phyloP scores from a whole-genome alignment of 2,888 invertebrate species.

The Caenorhabditis virilis region DNA sequence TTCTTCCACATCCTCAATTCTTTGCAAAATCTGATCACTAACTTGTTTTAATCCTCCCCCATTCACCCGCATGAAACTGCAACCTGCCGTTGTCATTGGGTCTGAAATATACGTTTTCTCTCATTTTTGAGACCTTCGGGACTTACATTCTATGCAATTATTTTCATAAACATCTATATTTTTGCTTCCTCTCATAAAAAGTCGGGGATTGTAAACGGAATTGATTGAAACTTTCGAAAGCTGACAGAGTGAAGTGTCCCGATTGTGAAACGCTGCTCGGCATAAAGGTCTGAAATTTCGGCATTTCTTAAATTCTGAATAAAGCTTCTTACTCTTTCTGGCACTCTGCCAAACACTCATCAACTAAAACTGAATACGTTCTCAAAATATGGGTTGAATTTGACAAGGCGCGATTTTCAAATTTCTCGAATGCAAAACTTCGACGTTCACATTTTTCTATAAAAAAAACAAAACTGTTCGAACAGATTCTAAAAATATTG shows the following conservation, averaged over 20 bases:
- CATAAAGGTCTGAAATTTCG: neutral
- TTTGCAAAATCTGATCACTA: slow-evolving; percentile 29
- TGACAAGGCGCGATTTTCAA: slow-evolving; percentile 8
- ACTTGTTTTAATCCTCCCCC: slow-evolving; percentile 29
- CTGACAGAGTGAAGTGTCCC: slow-evolving; percentile 33
- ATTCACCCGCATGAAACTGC: slow-evolving; percentile 41
- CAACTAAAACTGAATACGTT: slow-evolving; percentile 26
- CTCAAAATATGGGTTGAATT: slow-evolving; percentile 19
- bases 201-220: slow-evolving; percentile 52
- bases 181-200: slow-evolving; percentile 41
- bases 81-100: slow-evolving; percentile 13
- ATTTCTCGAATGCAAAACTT: slow-evolving; percentile 45
- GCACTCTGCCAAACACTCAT: slow-evolving; percentile 48
- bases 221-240: slow-evolving; percentile 50
- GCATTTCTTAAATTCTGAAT: too few species aligned
- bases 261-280: slow-evolving; percentile 26
- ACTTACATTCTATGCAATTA: slow-evolving; percentile 53
- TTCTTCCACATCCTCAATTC: slow-evolving; percentile 19
- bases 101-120: neutral
- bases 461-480: neutral
- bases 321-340: slow-evolving; percentile 30
- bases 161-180: slow-evolving; percentile 56
- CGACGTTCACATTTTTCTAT: slow-evolving; percentile 28
- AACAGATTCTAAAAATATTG: too few species aligned
- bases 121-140: neutral